Evolutionary conservation across 2,113 vertebrate genomes (phyloP).

Genomic region (Bubo scandiacus): DNA sequence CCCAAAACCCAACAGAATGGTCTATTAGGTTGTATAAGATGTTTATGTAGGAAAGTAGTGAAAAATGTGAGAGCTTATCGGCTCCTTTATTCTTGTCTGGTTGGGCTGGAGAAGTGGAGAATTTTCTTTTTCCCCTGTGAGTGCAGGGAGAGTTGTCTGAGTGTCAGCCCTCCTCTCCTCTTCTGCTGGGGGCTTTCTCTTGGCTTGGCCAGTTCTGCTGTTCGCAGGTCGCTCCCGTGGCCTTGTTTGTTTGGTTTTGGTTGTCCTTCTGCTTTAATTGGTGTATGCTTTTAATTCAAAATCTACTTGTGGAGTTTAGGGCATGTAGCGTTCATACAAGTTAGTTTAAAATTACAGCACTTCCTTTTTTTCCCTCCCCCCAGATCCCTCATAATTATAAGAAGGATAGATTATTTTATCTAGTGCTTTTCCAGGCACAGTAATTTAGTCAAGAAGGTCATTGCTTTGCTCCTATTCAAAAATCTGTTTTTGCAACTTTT

Average conservation of each 20-base stretch:
- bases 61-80: background rate
- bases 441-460: conserved; percentile 16
- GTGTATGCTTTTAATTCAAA: conserved; percentile 15
- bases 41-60: background rate
- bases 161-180: background rate
- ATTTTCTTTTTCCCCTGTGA: background rate
- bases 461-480: background rate
- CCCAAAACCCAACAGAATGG: background rate
- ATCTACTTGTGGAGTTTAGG: background rate
- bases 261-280: background rate
- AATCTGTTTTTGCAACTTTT: background rate
- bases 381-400: conserved; percentile 2
- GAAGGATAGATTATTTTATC: conserved; percentile 21
- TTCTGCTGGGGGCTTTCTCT: accelerated
- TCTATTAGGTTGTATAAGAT: background rate
- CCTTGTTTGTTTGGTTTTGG: background rate
- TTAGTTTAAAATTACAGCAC: background rate
- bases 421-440: conserved; percentile 13
- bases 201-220: background rate
- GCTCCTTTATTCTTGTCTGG: background rate
- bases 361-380: background rate
- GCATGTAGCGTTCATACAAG: background rate
- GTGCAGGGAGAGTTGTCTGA: background rate
- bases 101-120: background rate
- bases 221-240: accelerated